phyloP scores from a whole-genome alignment of 1,140 invertebrate species.

The Mizuhopecten yessoensis region DNA sequence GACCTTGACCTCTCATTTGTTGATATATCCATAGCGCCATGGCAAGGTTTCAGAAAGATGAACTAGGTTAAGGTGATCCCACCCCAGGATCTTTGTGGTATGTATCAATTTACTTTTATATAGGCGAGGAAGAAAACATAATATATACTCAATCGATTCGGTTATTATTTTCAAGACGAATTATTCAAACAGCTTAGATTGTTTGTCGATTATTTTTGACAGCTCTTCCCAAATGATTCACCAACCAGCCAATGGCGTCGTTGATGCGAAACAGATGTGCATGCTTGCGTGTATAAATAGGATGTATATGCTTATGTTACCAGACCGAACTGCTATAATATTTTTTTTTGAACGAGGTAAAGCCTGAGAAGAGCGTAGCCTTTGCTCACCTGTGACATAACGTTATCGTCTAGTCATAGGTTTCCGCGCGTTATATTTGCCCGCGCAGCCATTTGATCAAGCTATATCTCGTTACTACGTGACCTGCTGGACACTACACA shows the following conservation, averaged over 20 bases:
- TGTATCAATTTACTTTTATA: neutral
- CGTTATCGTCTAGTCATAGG: too few species aligned
- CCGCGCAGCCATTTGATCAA: too few species aligned
- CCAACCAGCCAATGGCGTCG: neutral
- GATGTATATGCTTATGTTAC: neutral
- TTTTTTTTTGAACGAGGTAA: too few species aligned
- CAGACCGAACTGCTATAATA: neutral
- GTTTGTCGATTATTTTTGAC: neutral
- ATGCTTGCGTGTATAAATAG: neutral
- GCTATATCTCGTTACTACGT: too few species aligned
- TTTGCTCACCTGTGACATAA: too few species aligned
- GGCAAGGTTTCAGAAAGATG: conserved; percentile 12
- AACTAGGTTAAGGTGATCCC: neutral
- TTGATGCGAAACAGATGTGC: neutral
- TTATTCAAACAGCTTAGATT: neutral
- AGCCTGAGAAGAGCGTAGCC: too few species aligned
- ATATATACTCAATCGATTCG: neutral
- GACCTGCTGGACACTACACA: too few species aligned
- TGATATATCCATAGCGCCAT: conserved; percentile 29
- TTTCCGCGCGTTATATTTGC: too few species aligned
- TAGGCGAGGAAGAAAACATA: neutral
- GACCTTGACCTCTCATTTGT: conserved; percentile 24
- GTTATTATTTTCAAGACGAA: neutral
- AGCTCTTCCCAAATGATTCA: neutral
- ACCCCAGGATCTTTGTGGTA: conserved; percentile 14